Base-by-base conservation (phyloP, 2,888 invertebrate species). In the Drosophila borborema region DNA sequence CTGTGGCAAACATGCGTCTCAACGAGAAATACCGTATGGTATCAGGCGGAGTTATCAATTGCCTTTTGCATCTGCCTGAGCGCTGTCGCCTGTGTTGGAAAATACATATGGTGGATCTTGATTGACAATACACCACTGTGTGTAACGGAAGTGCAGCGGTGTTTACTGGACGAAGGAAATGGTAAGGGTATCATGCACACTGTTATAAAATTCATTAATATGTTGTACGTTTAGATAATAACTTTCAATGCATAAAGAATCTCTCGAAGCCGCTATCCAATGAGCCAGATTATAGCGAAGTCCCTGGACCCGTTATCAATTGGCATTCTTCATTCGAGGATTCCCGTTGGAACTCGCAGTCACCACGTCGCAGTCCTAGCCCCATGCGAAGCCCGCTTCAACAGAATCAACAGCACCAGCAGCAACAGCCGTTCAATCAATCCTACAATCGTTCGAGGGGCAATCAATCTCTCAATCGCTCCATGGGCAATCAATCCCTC, bases 91-190 rank as follows among this genome's bases (percentile, higher is more conserved):
- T 94, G 95, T 82, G 91, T 95, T 51, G 78, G 90, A 23, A 93
- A 92, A 78, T 95, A 94, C 81, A 82, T 93, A 2, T 92, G 92
- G 80, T 93, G 93, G 71, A 91, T 92, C 8, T n/a, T 67, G 16
- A 90, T 94, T 12, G 93, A 81, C 20, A 86, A 81, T 5, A 84
- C 87, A 53, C 94, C 94, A 7, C 92, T 95, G 16, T 75, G 90
- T 2, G 92, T 95, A 2, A 95, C 94, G 16, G 90, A 92, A 10
- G 92, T 92, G 51, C 95, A 95, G 77, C 94, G 94, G 78, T 92
- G 92, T 77, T 91, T 95, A 18, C 90, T 95, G 16, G 93, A 95
- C 58, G 93, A 93, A 45, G 94, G 94, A 67, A 86, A 86, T 53
- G 92, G 91, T 91, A 41, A 68, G 58, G 23, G 16, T 18, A 6